Percentiles rank a stretch among this genome's conserved stretches.
phyloP scores from a whole-genome alignment of 2,113 vertebrate genomes.

The Lepisosteus oculatus region DNA sequence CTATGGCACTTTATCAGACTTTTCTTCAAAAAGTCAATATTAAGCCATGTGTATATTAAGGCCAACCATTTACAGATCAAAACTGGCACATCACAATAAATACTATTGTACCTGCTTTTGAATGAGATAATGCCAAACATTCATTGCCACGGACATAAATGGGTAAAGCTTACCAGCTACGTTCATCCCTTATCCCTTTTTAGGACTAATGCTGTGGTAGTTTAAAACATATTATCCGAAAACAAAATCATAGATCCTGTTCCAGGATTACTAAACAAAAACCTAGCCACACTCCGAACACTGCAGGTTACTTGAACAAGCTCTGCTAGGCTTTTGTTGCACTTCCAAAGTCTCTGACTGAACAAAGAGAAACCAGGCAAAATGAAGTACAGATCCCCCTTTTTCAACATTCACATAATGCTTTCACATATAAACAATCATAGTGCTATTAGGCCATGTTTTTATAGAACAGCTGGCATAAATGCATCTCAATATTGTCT shows the following conservation, averaged over 20 bases:
- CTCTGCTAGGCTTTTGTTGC: neutral
- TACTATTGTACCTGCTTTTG: no score
- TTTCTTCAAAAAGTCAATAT: no score
- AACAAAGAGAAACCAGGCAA: neutral
- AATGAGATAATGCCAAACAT: no score
- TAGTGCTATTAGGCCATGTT: no score
- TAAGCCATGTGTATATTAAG: no score
- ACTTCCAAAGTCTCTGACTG: neutral
- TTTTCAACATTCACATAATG: neutral
- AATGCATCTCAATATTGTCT: neutral
- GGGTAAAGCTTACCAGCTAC: no score
- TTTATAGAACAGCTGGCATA: no score
- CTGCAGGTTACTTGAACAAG: neutral
- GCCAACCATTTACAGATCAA: no score
- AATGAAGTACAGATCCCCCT: neutral
- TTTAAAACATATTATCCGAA: neutral
- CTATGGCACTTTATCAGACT: no score
- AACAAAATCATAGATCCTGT: neutral
- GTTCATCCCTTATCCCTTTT: no score
- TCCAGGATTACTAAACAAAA: neutral
- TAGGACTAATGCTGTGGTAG: neutral
- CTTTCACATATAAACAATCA: neutral
- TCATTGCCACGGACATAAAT: no score
- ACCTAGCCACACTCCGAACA: neutral
- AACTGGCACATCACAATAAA: no score